phyloP scores from a whole-genome alignment of 2,113 vertebrate genomes.

The Notothenia coriiceps region DNA sequence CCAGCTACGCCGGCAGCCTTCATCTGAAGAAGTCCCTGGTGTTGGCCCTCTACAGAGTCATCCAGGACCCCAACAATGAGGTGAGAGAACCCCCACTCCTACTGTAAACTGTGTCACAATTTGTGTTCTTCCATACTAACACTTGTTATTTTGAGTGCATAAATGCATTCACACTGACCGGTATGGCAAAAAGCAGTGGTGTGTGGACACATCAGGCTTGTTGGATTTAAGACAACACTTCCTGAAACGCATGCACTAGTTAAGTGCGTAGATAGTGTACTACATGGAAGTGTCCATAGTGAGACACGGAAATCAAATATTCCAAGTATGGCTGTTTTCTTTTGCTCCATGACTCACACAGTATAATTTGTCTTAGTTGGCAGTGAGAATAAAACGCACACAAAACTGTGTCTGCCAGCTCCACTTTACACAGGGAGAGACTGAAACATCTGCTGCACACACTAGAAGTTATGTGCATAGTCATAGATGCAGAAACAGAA shows the following conservation, averaged over 20 bases:
- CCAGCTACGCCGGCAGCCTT: slow-evolving; percentile 93
- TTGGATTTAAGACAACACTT: no score
- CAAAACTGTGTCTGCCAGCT: slow-evolving; percentile 12
- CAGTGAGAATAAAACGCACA: slow-evolving; percentile 19
- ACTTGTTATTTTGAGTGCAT: no score
- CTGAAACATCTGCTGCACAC: slow-evolving; percentile 39
- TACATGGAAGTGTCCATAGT: no score
- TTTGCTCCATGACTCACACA: slow-evolving; percentile 46
- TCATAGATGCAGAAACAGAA: slow-evolving; percentile 10
- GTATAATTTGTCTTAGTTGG: slow-evolving; percentile 22
- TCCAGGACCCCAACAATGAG: slow-evolving; percentile 96
- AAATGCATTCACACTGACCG: no score
- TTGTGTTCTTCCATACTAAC: no score
- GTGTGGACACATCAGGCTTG: no score
- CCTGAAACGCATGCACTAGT: no score
- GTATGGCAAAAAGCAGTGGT: no score
- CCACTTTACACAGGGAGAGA: slow-evolving; percentile 1
- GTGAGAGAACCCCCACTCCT: slow-evolving; percentile 72
- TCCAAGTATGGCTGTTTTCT: slow-evolving; percentile 9
- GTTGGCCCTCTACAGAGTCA: slow-evolving; percentile 94
- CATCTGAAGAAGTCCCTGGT: slow-evolving; percentile 94
- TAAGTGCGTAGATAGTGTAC: no score
- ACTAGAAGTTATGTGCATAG: background rate
- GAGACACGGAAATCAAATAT: background rate
- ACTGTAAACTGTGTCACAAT: no score